A percentile compares a stretch with the other conserved stretches of the same genome.
Evolutionary conservation across 2,113 vertebrate species (phyloP).

Genomic region (Copsychus sechellarum): DNA sequence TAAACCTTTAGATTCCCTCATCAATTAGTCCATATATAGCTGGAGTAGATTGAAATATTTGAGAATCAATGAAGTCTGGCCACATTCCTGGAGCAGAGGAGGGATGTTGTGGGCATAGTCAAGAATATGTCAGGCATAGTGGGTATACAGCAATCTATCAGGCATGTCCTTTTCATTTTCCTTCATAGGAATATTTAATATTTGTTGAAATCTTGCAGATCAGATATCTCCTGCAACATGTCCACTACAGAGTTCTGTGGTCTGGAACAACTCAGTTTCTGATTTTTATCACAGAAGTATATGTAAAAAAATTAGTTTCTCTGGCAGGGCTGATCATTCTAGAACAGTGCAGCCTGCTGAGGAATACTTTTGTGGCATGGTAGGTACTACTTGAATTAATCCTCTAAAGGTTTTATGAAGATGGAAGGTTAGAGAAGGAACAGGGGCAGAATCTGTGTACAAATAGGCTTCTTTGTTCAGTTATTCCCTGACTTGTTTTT

Average conservation of each 20-base stretch:
- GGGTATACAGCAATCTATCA: not conserved
- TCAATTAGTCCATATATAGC: not conserved
- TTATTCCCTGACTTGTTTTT: not conserved
- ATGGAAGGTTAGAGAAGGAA: not conserved
- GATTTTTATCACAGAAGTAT: not conserved
- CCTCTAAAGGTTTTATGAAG: not conserved
- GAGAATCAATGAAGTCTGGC: not conserved
- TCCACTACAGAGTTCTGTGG: fast-evolving
- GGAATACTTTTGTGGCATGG: not conserved
- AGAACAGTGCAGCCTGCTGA: not conserved
- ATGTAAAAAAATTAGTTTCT: not conserved
- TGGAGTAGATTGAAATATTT: not conserved
- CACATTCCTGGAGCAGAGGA: not conserved
- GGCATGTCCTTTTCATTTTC: not conserved
- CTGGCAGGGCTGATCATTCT: not conserved
- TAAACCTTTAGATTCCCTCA: not conserved
- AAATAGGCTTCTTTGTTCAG: not conserved
- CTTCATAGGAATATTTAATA: not conserved
- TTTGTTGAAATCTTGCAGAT: not conserved
- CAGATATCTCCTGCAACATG: not conserved
- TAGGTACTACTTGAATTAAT: not conserved
- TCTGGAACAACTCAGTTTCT: not conserved
- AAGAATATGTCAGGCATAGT: not conserved
- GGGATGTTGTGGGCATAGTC: fast-evolving
- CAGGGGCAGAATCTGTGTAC: not conserved